Percentiles rank a stretch among this genome's conserved stretches.
Conservation (phyloP, 2,113 vertebrate species). For the Gorsachius goisagi region DNA sequence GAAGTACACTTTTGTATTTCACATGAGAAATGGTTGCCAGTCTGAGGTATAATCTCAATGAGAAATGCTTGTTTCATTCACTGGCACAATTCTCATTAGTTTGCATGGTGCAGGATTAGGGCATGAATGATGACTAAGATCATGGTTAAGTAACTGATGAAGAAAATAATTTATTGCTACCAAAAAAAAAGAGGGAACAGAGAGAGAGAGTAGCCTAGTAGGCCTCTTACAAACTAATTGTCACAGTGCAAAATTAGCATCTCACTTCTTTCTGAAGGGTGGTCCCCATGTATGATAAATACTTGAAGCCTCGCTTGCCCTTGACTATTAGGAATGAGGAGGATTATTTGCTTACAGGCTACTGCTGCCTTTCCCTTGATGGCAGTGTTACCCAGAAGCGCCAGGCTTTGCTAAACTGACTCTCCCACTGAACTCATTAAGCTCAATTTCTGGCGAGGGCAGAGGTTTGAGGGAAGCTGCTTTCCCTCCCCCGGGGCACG, state of each 20-base stretch:
- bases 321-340: neutral
- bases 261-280: neutral
- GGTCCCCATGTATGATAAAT: neutral
- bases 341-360: neutral
- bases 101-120: neutral
- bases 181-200: neutral
- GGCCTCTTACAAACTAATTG: neutral
- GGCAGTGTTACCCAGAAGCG: neutral
- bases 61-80: neutral
- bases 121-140: neutral
- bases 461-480: neutral
- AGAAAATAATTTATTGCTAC: neutral
- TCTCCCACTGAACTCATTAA: neutral
- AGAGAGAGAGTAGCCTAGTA: neutral
- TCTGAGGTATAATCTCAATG: neutral
- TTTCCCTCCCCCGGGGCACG: neutral
- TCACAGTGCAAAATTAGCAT: neutral
- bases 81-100: neutral
- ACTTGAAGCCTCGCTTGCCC: neutral
- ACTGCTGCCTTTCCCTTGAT: accelerated
- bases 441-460: neutral
- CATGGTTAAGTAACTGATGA: neutral
- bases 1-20: neutral
- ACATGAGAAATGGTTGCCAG: neutral
- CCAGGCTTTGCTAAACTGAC: accelerated